phyloP scores from a whole-genome alignment of 2,888 invertebrate species.

The Xiphydria camelus region DNA sequence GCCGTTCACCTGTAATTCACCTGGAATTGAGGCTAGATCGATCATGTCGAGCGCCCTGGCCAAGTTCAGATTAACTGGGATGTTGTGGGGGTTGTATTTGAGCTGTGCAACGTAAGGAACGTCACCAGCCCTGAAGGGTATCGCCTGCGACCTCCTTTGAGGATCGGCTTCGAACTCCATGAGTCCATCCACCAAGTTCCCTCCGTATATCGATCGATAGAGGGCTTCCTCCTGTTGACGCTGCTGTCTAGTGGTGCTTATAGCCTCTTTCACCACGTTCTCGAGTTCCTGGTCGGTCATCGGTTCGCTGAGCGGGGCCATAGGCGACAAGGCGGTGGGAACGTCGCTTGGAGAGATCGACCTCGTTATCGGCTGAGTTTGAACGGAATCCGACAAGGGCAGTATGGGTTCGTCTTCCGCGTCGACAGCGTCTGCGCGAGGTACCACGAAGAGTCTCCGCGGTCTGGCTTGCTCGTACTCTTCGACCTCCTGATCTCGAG shows the following conservation, averaged over 20 bases:
- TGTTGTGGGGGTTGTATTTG: neutral
- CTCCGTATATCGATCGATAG: neutral
- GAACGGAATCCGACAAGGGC: too few relatives aligned
- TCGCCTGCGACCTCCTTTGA: neutral
- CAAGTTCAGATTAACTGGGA: neutral
- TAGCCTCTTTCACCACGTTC: conserved; percentile 13
- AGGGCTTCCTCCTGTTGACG: neutral
- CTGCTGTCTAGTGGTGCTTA: conserved; percentile 1
- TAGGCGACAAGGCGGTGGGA: too few relatives aligned
- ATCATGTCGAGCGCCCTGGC: too few relatives aligned
- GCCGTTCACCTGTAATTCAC: too few relatives aligned
- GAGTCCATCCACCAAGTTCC: neutral
- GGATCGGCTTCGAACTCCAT: too few relatives aligned
- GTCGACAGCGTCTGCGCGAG: neutral
- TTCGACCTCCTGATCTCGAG: too few relatives aligned
- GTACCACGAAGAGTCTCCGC: neutral
- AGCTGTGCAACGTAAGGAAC: neutral
- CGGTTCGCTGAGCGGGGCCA: too few relatives aligned
- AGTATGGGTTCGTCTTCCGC: too few relatives aligned
- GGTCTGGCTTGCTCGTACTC: neutral
- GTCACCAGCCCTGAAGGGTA: neutral
- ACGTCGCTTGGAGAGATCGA: too few relatives aligned
- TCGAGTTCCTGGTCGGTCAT: conserved; percentile 12
- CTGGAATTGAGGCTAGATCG: too few relatives aligned
- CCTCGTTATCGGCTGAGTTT: too few relatives aligned